A percentile compares a stretch with the other conserved stretches of the same genome.
Conservation (phyloP, 2,888 invertebrate genomes). For the Blera fallax region DNA sequence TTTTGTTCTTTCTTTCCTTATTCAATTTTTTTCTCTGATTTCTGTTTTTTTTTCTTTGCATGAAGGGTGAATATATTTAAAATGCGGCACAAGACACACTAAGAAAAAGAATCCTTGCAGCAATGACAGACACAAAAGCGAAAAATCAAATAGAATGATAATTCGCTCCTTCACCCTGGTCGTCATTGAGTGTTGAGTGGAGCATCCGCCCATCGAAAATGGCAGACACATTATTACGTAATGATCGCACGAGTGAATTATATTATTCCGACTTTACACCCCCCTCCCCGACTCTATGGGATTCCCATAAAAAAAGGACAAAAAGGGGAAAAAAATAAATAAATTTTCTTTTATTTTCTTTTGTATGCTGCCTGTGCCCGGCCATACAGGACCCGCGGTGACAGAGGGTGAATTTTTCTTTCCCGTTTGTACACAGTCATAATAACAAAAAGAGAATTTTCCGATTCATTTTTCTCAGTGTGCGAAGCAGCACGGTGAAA, state of each 20-base stretch:
- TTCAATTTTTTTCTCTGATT: conserved; percentile 22
- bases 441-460: conserved; percentile 17
- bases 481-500: background rate
- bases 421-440: background rate
- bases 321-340: background rate
- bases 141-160: conserved; percentile 63
- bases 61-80: conserved; percentile 70
- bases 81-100: conserved; percentile 32
- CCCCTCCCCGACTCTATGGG: conserved; percentile 11
- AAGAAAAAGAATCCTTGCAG: conserved; percentile 15
- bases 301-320: conserved; percentile 13
- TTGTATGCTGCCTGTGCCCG: background rate
- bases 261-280: conserved; percentile 51
- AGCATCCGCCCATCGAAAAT: conserved; percentile 60
- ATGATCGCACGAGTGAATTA: conserved; percentile 69
- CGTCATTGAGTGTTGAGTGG: conserved; percentile 38
- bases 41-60: background rate
- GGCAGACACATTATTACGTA: conserved; percentile 66
- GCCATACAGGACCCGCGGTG: background rate
- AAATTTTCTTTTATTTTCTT: conserved; percentile 31
- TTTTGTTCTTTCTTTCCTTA: conserved; percentile 25
- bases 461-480: conserved; percentile 43
- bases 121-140: conserved; percentile 35
- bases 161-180: conserved; percentile 31
- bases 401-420: conserved; percentile 3